Conservation (phyloP, 2,797 vertebrate species). For the Pipistrellus kuhlii region DNA sequence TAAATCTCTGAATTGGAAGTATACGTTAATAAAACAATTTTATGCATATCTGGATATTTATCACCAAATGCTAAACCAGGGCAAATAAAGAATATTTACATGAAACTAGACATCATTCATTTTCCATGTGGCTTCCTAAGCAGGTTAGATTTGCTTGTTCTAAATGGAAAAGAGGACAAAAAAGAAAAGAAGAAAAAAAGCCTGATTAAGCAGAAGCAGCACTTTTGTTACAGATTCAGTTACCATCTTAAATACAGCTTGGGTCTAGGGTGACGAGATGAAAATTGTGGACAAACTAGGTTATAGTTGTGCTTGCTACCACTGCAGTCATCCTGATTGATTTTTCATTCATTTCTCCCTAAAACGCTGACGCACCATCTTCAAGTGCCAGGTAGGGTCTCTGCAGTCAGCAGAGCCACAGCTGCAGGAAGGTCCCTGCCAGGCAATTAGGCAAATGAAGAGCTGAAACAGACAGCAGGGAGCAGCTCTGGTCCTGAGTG, state of each 20-base stretch:
- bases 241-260: conserved; percentile 86
- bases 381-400: conserved; percentile 90
- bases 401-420: conserved; percentile 93
- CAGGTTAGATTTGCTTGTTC: conserved; percentile 72
- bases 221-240: conserved; percentile 81
- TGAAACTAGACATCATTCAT: conserved; percentile 70
- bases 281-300: conserved; percentile 83
- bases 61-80: conserved; percentile 56
- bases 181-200: conserved; percentile 61
- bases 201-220: conserved; percentile 61
- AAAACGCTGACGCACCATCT: conserved; percentile 92
- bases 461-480: conserved; percentile 82
- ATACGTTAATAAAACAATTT: conserved; percentile 58
- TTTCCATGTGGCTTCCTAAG: conserved; percentile 71
- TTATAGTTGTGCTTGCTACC: conserved; percentile 83
- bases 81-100: conserved; percentile 63
- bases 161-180: conserved; percentile 70
- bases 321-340: conserved; percentile 91
- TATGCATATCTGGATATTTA: conserved; percentile 44
- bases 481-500: conserved; percentile 67
- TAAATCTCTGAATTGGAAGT: conserved; percentile 49
- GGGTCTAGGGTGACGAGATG: conserved; percentile 79
- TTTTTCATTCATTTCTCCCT: conserved; percentile 92
- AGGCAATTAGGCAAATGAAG: conserved; percentile 88
- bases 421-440: conserved; percentile 89